These are phyloP conservation scores for Oegoconia quadripuncta DNA, from an alignment of 2,888 invertebrate species.

Conservation along the genomic window DNA sequence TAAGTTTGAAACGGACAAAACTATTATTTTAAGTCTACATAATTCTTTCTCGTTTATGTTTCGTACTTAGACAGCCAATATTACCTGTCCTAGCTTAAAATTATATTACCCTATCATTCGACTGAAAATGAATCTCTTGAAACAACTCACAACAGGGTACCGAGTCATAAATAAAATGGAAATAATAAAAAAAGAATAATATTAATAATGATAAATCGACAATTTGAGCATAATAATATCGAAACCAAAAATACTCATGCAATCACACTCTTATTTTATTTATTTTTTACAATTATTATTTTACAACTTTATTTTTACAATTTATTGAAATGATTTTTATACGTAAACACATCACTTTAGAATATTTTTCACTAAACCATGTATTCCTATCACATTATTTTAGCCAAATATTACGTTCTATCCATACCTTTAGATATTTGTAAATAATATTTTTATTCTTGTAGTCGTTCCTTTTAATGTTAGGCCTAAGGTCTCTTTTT, in stretches of 20 bases:
- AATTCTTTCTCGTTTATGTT: conserved; percentile 25
- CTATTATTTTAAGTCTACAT: conserved; percentile 15
- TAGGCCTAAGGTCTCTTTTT: conserved; percentile 71
- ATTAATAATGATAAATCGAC: conserved; percentile 37
- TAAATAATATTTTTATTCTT: conserved; percentile 73
- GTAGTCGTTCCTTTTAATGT: conserved; percentile 67
- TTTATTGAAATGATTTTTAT: conserved; percentile 41
- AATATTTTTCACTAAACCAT: conserved; percentile 49
- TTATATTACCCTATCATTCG: conserved; percentile 26
- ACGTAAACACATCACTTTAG: conserved; percentile 36
- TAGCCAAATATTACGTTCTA: conserved; percentile 76
- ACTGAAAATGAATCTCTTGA: conserved; percentile 58
- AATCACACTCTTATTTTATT: conserved; percentile 59
- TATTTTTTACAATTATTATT: conserved; percentile 48
- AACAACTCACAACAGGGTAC: conserved; percentile 69
- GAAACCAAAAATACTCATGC: conserved; percentile 63
- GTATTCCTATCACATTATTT: conserved; percentile 67
- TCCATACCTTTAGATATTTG: conserved; percentile 62
- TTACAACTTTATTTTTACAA: conserved; percentile 35
- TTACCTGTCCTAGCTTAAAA: conserved; percentile 36
- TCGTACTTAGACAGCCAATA: conserved; percentile 44
- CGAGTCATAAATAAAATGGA: conserved; percentile 51
- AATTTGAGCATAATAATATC: conserved; percentile 58
- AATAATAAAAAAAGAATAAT: conserved; percentile 37
- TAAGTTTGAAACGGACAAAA: conserved; percentile 15